Evolutionary conservation across 1,140 invertebrate species (phyloP).

Genomic region (Homalodisca vitripennis): DNA sequence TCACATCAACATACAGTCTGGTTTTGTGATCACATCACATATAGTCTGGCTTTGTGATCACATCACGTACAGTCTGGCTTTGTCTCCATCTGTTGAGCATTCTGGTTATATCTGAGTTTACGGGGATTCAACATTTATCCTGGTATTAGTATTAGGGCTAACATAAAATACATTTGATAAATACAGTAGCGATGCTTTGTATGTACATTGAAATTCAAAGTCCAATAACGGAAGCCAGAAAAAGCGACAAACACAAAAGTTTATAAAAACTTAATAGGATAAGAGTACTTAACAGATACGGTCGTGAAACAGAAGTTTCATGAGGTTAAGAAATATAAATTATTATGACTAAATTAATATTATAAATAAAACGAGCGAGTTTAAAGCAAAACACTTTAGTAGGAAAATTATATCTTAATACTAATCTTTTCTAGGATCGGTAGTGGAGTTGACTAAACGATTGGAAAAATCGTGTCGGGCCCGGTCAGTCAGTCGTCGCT

Average conservation of each 20-base stretch:
- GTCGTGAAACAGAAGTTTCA: background rate
- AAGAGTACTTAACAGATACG: background rate
- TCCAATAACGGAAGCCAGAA: background rate
- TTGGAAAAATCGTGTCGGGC: too few relatives aligned
- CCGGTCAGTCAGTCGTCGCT: background rate
- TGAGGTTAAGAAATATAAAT: background rate
- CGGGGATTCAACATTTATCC: background rate
- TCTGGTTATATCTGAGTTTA: too few relatives aligned
- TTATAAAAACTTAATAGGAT: conserved; percentile 11
- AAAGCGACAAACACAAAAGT: conserved; percentile 14
- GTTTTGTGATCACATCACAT: too few relatives aligned
- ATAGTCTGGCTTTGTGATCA: too few relatives aligned
- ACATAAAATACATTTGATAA: conserved; percentile 24
- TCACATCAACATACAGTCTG: too few relatives aligned
- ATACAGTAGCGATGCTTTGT: conserved; percentile 3
- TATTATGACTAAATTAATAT: conserved; percentile 10
- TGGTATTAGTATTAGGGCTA: conserved; percentile 20
- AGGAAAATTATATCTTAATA: background rate
- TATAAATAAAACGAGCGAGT: conserved; percentile 15
- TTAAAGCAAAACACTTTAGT: conserved; percentile 15
- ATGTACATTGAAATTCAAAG: conserved; percentile 11
- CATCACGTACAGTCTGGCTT: background rate
- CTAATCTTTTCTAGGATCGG: conserved; percentile 4
- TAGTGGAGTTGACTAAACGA: conserved; percentile 20
- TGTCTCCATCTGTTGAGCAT: background rate